Evolutionary conservation across 2,888 invertebrate genomes (phyloP), one percentile per base, ranked within the genome.

Genomic region (Epsilonema sp.): DNA sequence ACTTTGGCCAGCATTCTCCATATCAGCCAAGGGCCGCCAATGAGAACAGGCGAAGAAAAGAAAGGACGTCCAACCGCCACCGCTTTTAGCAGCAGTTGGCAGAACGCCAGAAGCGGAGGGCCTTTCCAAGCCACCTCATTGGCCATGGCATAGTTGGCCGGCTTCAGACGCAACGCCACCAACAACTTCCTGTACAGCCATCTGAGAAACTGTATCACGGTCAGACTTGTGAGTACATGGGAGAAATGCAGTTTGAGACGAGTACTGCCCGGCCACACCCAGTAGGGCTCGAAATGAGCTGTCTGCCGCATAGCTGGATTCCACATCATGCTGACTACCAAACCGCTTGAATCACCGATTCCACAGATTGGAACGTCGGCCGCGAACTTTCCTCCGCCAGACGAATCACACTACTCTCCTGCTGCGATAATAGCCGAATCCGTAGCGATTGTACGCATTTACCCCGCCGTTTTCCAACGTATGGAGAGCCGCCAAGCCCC

Each of bases 291-390:
- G 75, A 65, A 92, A 94, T 0, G 92, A 90, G 66, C 82, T 89
- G 21, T 87, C 75, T 2, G 92, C 90, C 64, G 83, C 82, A 66
- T 87, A 90, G 40, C 92, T 90, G 22, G 89, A 90, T 62, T 92
- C 92, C 47, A 94, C 86, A 94, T 89, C 76, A 87, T 83, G 2
- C 89, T 83, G 2, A 94, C 77, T 45, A 92, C 20, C 82, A 80
- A 54, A 92, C 82, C 1, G 92, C 86, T 55, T 80, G 77, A 2
- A 89, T 84, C 21, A 90, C 73, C 45, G 85, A 80, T 67, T 92
- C 89, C 55, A 94, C 85, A 16, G 85, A 86, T 60, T 89, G 82
- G 67, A 94, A 94, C 5, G 94, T 85, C 47, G 82, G 81, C 41
- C 89, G 73, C 0, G 89, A 83, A 58, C 78, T 82, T 57, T 87